Percentiles rank a stretch among this genome's conserved stretches.
phyloP scores from a whole-genome alignment of 2,888 invertebrate genomes.

The Tetranychus piercei region DNA sequence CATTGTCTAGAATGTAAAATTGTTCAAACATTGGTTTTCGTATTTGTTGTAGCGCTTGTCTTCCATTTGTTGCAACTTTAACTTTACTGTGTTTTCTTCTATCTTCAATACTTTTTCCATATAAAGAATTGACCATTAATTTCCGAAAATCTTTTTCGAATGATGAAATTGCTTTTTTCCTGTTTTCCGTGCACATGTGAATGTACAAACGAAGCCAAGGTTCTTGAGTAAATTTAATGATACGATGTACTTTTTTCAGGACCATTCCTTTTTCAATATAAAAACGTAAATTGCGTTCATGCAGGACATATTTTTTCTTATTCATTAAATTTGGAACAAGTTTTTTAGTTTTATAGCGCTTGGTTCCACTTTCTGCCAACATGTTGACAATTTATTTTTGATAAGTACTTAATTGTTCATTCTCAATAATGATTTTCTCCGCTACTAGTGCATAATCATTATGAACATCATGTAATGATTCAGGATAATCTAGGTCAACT shows the following conservation, averaged over 20 bases:
- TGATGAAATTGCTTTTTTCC: slow-evolving; percentile 28
- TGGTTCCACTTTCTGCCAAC: not conserved
- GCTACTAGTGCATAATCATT: slow-evolving; percentile 23
- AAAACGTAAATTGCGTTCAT: not conserved
- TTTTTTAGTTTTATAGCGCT: slow-evolving; percentile 9
- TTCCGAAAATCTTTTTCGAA: slow-evolving; percentile 33
- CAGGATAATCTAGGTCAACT: slow-evolving; percentile 21
- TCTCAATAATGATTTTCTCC: slow-evolving; percentile 15
- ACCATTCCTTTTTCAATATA: no score
- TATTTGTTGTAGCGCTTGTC: slow-evolving; percentile 14
- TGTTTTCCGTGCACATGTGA: slow-evolving; percentile 23
- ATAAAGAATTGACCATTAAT: slow-evolving; percentile 31
- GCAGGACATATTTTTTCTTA: slow-evolving; percentile 18
- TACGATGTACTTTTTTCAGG: not conserved
- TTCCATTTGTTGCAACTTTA: slow-evolving; percentile 21
- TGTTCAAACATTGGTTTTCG: slow-evolving; percentile 19
- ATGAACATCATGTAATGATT: slow-evolving; percentile 16
- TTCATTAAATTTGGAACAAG: slow-evolving; percentile 21
- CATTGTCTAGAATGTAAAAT: slow-evolving; percentile 8
- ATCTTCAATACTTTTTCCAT: slow-evolving; percentile 31
- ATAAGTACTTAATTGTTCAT: not conserved
- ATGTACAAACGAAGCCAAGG: slow-evolving; percentile 26
- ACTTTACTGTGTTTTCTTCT: slow-evolving; percentile 29
- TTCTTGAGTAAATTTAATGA: slow-evolving; percentile 13
- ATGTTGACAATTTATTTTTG: not conserved